A percentile compares a stretch with the other conserved stretches of the same genome.
Evolutionary conservation across 2,888 invertebrate genomes (phyloP).

Genomic region (Chalcis sispes): DNA sequence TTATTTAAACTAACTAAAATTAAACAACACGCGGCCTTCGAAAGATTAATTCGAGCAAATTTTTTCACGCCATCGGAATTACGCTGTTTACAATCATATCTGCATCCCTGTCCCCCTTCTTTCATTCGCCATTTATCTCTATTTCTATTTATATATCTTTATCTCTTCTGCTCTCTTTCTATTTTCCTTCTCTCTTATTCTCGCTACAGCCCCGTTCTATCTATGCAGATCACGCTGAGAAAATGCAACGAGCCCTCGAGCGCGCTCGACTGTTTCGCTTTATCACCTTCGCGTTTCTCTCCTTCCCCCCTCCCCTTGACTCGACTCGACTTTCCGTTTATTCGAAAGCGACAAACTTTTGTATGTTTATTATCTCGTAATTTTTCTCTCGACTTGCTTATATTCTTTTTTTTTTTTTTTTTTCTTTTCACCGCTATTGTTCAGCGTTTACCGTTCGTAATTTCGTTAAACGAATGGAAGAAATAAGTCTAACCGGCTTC

Average conservation of each 20-base stretch:
- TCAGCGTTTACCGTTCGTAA: neutral
- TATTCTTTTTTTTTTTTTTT: neutral
- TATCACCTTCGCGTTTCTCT: conserved; percentile 18
- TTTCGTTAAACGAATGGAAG: neutral
- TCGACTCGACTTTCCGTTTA: conserved; percentile 12
- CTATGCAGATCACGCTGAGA: conserved; percentile 42
- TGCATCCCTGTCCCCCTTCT: neutral
- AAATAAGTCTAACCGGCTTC: no score
- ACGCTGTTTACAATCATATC: no score
- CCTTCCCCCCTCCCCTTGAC: neutral
- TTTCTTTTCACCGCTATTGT: neutral
- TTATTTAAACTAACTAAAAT: no score
- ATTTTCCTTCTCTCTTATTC: neutral
- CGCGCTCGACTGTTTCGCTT: conserved; percentile 32
- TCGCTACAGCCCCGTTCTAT: conserved; percentile 17
- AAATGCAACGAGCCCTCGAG: conserved; percentile 1
- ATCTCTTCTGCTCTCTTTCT: conserved; percentile 1
- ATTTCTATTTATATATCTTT: conserved; percentile 41
- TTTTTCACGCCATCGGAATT: no score
- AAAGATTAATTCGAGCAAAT: no score
- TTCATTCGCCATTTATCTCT: conserved; percentile 13
- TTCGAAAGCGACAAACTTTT: neutral
- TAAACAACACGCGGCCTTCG: no score
- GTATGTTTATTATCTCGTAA: neutral
- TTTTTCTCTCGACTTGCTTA: neutral